Percentiles rank a stretch among this genome's conserved stretches.
Evolutionary conservation across 2,888 invertebrate genomes (phyloP).

Genomic region (Buathra laborator): DNA sequence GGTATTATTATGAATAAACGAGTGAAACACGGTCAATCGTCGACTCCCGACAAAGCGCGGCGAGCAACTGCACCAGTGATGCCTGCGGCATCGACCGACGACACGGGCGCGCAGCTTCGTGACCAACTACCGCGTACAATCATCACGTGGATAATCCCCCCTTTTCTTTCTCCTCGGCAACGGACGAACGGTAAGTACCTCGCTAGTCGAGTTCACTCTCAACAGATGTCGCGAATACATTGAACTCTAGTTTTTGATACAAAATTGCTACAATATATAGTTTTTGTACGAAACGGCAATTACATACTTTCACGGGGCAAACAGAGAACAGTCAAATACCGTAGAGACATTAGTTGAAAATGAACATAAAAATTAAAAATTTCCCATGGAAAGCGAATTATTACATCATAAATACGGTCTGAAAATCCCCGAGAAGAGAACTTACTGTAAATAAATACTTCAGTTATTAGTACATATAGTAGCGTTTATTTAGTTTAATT

Average conservation of each 20-base stretch:
- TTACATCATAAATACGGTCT: not conserved
- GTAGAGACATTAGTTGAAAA: not conserved
- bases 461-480: not conserved
- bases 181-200: not conserved
- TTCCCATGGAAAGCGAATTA: not conserved
- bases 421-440: not conserved
- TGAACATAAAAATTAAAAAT: not conserved
- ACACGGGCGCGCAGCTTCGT: not conserved
- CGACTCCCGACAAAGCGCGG: not conserved
- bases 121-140: not conserved
- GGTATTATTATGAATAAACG: slow-evolving; percentile 1
- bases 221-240: slow-evolving; percentile 30
- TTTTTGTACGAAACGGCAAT: too few relatives aligned
- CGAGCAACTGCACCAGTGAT: slow-evolving; percentile 8
- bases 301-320: not conserved
- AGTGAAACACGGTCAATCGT: not conserved
- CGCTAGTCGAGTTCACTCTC: not conserved
- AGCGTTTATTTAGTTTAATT: too few relatives aligned
- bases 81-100: slow-evolving; percentile 19
- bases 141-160: not conserved
- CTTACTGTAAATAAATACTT: not conserved
- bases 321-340: not conserved
- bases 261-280: not conserved
- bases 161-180: not conserved
- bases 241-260: not conserved